Conservation (phyloP, 2,888 invertebrate genomes). For the Byasa hedistus region DNA sequence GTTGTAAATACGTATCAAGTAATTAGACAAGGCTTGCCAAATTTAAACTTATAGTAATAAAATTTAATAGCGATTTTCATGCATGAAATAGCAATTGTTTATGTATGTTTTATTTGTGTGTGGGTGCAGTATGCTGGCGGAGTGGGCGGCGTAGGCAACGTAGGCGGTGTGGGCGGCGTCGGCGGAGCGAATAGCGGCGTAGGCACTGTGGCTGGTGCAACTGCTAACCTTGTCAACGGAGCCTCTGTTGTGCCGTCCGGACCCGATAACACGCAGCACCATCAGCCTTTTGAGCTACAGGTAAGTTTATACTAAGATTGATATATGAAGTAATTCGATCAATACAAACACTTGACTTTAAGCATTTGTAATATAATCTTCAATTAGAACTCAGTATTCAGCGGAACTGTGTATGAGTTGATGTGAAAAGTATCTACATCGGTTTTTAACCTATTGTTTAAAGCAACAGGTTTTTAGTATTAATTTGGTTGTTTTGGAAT, state of each 20-base stretch:
- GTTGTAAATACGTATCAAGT: too few relatives aligned
- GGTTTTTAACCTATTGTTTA: too few relatives aligned
- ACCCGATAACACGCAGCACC: slow-evolving; percentile 80
- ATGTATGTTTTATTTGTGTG: neutral
- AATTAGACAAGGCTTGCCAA: too few relatives aligned
- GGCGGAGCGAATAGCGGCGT: slow-evolving; percentile 42
- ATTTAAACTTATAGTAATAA: too few relatives aligned
- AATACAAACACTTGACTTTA: neutral
- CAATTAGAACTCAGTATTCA: neutral
- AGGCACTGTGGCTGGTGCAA: slow-evolving; percentile 50
- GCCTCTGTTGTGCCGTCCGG: slow-evolving; percentile 73
- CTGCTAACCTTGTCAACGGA: slow-evolving; percentile 68
- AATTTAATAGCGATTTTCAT: neutral
- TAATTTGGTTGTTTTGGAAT: too few relatives aligned
- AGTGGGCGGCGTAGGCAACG: slow-evolving; percentile 42
- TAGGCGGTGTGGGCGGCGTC: slow-evolving; percentile 42
- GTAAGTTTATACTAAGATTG: slow-evolving; percentile 52
- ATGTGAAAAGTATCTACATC: too few relatives aligned
- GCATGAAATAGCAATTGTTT: too few relatives aligned
- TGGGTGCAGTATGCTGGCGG: slow-evolving; percentile 43
- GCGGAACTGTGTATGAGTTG: too few relatives aligned
- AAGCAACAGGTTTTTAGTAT: too few relatives aligned
- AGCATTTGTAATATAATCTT: neutral
- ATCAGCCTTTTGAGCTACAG: slow-evolving; percentile 90
- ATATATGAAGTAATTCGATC: neutral